phyloP scores from a whole-genome alignment of 2,797 vertebrate genomes.

The Nasua narica region DNA sequence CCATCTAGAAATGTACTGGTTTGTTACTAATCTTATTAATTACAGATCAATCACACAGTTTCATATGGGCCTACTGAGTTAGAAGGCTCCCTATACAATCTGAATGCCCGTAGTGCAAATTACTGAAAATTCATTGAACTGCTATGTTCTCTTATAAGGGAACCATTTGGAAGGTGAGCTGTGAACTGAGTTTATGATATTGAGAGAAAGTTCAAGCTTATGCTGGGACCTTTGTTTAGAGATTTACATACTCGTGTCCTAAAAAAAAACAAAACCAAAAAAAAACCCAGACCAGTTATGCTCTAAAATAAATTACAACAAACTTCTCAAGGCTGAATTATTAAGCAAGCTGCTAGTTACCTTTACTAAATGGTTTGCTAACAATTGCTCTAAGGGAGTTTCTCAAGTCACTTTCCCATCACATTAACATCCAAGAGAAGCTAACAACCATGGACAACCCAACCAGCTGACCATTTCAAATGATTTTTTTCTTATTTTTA shows the following conservation, averaged over 20 bases:
- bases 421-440: neutral
- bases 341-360: conserved; percentile 21
- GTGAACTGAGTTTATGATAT: neutral
- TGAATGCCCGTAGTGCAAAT: neutral
- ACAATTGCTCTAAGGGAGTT: neutral
- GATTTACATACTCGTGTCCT: neutral
- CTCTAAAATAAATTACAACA: neutral
- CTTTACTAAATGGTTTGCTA: conserved; percentile 42
- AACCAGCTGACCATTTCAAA: neutral
- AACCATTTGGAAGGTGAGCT: neutral
- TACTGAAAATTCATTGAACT: neutral
- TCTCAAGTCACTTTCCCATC: neutral
- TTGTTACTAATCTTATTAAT: neutral
- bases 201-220: neutral
- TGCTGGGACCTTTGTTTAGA: neutral
- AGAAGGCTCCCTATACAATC: neutral
- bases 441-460: neutral
- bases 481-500: neutral
- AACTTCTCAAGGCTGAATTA: neutral
- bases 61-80: neutral
- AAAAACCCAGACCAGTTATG: neutral
- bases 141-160: neutral
- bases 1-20: neutral
- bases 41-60: neutral
- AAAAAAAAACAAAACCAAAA: neutral